A percentile compares a stretch with the other conserved stretches of the same genome.
Evolutionary conservation across 1,140 invertebrate species (phyloP).

Genomic region (Bradysia coprophila): DNA sequence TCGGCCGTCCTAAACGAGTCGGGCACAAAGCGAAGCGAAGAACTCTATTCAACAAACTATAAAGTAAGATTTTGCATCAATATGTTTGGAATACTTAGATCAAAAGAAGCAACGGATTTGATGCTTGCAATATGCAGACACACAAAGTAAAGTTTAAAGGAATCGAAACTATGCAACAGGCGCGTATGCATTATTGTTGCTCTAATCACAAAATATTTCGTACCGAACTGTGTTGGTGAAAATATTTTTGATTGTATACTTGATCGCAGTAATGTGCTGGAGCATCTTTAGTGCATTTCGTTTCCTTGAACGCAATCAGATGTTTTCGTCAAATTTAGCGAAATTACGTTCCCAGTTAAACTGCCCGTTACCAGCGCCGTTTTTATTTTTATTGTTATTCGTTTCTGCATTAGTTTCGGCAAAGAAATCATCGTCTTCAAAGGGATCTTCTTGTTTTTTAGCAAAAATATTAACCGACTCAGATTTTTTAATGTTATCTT

Average conservation of each 20-base stretch:
- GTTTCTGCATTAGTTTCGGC: conserved; percentile 15
- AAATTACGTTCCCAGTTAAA: conserved; percentile 23
- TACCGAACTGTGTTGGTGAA: too few species aligned
- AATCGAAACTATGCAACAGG: too few species aligned
- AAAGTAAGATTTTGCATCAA: too few species aligned
- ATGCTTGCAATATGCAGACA: too few species aligned
- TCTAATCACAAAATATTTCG: too few species aligned
- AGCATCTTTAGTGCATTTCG: not conserved
- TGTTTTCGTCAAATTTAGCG: conserved; percentile 22
- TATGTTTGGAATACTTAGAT: too few species aligned
- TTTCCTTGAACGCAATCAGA: not conserved
- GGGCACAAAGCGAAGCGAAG: too few species aligned
- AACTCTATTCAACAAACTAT: too few species aligned
- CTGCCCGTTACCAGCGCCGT: conserved; percentile 5
- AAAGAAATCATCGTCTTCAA: conserved; percentile 74
- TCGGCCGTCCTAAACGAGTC: too few species aligned
- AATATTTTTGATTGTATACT: not conserved
- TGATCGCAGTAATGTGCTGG: not conserved
- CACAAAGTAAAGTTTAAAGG: too few species aligned
- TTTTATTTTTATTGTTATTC: conserved; percentile 4
- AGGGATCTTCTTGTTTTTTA: conserved; percentile 56
- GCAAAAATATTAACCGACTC: conserved; percentile 76
- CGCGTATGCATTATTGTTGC: too few species aligned
- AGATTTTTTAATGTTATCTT: conserved; percentile 54
- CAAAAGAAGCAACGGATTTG: too few species aligned